Evolutionary conservation across 1,140 invertebrate genomes (phyloP).

Genomic region (Phocides pigmalion): DNA sequence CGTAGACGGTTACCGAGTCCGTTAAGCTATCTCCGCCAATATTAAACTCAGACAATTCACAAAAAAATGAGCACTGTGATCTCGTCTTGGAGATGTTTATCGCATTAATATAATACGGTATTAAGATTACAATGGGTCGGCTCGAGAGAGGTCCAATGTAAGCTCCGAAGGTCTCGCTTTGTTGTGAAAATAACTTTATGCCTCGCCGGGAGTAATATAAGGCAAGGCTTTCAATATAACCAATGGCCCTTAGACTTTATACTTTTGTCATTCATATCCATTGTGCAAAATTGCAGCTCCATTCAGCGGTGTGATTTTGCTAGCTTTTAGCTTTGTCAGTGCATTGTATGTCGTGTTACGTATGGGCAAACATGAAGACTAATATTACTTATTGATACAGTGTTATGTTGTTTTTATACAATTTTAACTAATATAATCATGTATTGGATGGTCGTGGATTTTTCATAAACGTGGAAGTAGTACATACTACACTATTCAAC

Average conservation of each 20-base stretch:
- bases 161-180: slow-evolving; percentile 71
- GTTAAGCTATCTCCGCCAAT: slow-evolving; percentile 62
- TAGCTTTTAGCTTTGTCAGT: slow-evolving; percentile 28
- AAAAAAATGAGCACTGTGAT: slow-evolving; percentile 68
- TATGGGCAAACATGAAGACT: background rate
- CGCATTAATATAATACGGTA: slow-evolving; percentile 82
- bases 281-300: slow-evolving; percentile 69
- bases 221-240: slow-evolving; percentile 72
- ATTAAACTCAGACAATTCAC: slow-evolving; percentile 63
- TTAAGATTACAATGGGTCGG: slow-evolving; percentile 80
- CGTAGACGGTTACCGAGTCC: slow-evolving; percentile 53
- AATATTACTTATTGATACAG: background rate
- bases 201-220: slow-evolving; percentile 65
- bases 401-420: too few relatives aligned
- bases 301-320: slow-evolving; percentile 44
- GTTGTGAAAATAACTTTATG: slow-evolving; percentile 82
- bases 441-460: too few relatives aligned
- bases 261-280: slow-evolving; percentile 67
- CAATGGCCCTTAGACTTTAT: slow-evolving; percentile 65
- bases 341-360: background rate
- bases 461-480: too few relatives aligned
- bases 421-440: too few relatives aligned
- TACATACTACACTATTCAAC: too few relatives aligned
- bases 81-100: slow-evolving; percentile 76
- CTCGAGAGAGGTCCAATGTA: slow-evolving; percentile 79